Evolutionary conservation across 2,888 invertebrate species (phyloP).

Genomic region (Crocallis elinguaria): DNA sequence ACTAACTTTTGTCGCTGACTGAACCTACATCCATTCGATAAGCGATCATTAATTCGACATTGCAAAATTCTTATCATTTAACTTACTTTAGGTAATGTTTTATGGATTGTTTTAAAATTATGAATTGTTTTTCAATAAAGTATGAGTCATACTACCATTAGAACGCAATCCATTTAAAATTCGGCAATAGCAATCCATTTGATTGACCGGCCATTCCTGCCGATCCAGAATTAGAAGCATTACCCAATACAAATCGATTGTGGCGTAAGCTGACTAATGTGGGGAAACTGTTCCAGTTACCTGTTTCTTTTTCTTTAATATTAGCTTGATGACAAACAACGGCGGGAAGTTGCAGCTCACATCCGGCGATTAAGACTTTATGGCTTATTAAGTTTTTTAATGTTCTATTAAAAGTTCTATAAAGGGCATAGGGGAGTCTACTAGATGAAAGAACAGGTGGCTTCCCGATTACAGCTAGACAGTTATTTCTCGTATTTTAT

Average conservation of each 20-base stretch:
- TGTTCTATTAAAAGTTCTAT: constrained; percentile 18
- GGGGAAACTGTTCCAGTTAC: constrained; percentile 26
- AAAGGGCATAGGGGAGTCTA: constrained; percentile 2
- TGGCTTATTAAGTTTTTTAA: constrained; percentile 22
- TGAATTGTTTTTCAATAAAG: neutral
- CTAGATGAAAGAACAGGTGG: neutral
- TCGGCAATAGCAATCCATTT: constrained; percentile 48
- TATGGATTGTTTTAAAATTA: neutral
- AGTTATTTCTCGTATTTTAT: constrained; percentile 1
- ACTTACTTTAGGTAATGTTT: no score
- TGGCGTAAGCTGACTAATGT: constrained; percentile 12
- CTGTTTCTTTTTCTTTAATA: constrained; percentile 32
- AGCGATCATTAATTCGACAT: no score
- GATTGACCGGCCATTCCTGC: constrained; percentile 43
- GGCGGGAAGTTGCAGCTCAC: constrained; percentile 41
- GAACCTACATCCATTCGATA: no score
- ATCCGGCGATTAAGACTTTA: constrained; percentile 33
- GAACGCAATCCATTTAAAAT: constrained; percentile 45
- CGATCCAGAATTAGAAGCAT: constrained; percentile 49
- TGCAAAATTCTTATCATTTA: no score
- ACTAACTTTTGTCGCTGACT: no score
- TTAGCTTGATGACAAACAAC: constrained; percentile 40
- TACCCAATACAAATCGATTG: constrained; percentile 46
- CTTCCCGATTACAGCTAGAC: no score
- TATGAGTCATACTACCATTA: constrained; percentile 15